Evolutionary conservation across 2,113 vertebrate species (phyloP).

Genomic region (Crotalus helleri): DNA sequence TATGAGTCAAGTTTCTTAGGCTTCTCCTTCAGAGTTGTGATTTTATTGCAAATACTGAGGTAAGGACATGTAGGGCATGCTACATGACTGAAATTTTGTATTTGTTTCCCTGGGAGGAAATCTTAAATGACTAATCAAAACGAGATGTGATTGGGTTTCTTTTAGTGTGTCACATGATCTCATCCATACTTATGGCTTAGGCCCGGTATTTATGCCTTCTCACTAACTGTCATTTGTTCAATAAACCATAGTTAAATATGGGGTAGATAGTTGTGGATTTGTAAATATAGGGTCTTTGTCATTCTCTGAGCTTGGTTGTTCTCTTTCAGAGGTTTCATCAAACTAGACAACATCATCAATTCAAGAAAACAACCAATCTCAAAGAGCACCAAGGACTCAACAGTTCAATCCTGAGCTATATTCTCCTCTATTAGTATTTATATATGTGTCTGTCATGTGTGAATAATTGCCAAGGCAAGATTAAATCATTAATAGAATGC

Average conservation of each 20-base stretch:
- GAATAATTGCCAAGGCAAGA: not conserved
- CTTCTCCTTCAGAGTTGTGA: not conserved
- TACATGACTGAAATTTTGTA: not conserved
- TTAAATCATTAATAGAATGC: not conserved
- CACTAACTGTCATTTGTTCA: not conserved
- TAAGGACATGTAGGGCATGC: not conserved
- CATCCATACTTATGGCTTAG: not conserved
- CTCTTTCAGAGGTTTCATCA: not conserved
- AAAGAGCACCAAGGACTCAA: not conserved
- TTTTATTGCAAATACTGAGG: not conserved
- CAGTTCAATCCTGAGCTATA: not conserved
- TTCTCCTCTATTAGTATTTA: not conserved
- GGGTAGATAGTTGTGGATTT: not conserved
- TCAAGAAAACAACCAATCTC: not conserved
- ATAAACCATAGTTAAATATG: not conserved
- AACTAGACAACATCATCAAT: not conserved
- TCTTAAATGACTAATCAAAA: not conserved
- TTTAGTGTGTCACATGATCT: not conserved
- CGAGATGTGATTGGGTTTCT: not conserved
- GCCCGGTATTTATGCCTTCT: not conserved
- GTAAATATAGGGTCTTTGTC: not conserved
- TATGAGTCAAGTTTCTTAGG: not conserved
- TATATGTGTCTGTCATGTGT: too few relatives aligned
- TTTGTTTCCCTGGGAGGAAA: not conserved
- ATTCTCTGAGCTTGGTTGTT: not conserved